phyloP scores from a whole-genome alignment of 2,888 invertebrate species.

The Volucella inanis region DNA sequence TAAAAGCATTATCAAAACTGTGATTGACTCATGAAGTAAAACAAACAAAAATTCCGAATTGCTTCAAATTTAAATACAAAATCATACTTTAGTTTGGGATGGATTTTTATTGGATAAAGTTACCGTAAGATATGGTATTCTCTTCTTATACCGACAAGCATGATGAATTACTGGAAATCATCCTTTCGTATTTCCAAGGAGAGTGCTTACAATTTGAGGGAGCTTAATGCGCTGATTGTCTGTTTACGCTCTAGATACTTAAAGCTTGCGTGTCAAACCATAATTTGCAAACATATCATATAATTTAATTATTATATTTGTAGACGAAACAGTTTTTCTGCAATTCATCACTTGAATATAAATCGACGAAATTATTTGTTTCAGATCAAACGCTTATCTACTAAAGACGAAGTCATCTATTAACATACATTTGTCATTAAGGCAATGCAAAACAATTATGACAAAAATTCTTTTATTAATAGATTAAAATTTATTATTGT shows the following conservation, averaged over 20 bases:
- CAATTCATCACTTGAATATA: no score
- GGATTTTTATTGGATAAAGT: not conserved
- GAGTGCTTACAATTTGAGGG: not conserved
- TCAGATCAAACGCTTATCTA: not conserved
- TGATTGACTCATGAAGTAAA: not conserved
- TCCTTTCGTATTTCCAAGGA: no score
- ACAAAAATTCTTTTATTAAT: constrained; percentile 20
- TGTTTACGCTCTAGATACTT: not conserved
- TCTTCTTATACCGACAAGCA: no score
- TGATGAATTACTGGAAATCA: no score
- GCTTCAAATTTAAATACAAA: no score
- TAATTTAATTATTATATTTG: not conserved
- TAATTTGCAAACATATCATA: not conserved
- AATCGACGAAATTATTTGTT: no score
- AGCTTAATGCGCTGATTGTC: not conserved
- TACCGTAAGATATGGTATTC: not conserved
- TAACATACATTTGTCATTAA: constrained; percentile 8
- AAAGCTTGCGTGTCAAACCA: not conserved
- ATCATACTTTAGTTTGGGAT: not conserved
- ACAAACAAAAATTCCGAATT: no score
- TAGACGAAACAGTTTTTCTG: not conserved
- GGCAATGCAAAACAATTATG: constrained; percentile 28
- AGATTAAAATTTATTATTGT: constrained; percentile 33
- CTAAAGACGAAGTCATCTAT: not conserved
- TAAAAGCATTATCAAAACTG: not conserved